Conservation (phyloP, 2,113 vertebrate genomes). For the Thamnophis sirtalis region DNA sequence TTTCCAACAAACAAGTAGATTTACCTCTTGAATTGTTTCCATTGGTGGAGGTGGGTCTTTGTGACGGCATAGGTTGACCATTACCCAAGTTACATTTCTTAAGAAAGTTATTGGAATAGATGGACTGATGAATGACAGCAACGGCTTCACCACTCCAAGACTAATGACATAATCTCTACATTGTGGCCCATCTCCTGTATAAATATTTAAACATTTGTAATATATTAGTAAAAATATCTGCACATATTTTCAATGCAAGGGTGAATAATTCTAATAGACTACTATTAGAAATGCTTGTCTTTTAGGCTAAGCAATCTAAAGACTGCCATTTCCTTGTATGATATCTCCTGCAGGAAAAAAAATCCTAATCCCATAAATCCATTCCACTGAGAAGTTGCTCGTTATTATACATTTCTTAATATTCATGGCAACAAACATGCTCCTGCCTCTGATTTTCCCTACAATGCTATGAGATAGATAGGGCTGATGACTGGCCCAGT, state of each 20-base stretch:
- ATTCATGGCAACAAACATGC: background rate
- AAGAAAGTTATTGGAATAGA: conserved; percentile 99
- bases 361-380: background rate
- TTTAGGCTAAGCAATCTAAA: background rate
- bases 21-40: conserved; percentile 99
- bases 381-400: background rate
- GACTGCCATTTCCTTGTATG: background rate
- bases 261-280: background rate
- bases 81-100: conserved; percentile 99
- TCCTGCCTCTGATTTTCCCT: background rate
- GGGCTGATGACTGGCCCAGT: background rate
- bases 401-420: background rate
- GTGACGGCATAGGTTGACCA: conserved; percentile 98
- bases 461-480: background rate
- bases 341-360: background rate
- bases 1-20: background rate
- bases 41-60: conserved; percentile 97
- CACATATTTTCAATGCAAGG: background rate
- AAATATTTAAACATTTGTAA: background rate
- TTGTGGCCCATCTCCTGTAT: conserved; percentile 92
- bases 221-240: background rate
- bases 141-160: conserved; percentile 93
- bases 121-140: conserved; percentile 98
- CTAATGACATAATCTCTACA: conserved; percentile 98
- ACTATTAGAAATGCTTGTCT: background rate